Percentiles rank a stretch among this genome's conserved stretches.
Evolutionary conservation across 2,113 vertebrate genomes (phyloP).

Genomic region (Halcyon malimbica): DNA sequence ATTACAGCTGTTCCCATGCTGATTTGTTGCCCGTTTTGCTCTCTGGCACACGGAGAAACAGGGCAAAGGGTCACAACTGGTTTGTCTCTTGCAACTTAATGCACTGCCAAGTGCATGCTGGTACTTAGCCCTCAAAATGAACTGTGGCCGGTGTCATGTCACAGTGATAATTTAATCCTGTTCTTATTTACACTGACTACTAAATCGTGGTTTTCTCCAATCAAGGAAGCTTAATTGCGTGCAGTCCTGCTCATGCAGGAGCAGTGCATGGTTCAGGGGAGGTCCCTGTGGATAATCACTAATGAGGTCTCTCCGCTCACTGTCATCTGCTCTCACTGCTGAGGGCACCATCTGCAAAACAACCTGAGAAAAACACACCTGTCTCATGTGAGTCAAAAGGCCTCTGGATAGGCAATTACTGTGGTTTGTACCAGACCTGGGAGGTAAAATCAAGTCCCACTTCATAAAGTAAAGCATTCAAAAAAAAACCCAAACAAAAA

Average conservation of each 20-base stretch:
- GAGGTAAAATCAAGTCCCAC: neutral
- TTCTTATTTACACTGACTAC: neutral
- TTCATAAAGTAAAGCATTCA: neutral
- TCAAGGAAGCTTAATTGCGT: neutral
- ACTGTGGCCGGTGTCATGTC: neutral
- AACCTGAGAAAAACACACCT: neutral
- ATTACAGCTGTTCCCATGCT: neutral
- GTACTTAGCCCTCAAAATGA: neutral
- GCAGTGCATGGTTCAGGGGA: neutral
- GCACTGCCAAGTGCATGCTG: neutral
- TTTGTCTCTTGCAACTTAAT: neutral
- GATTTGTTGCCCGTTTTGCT: neutral
- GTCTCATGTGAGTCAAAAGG: neutral
- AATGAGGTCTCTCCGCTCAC: neutral
- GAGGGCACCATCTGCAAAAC: neutral
- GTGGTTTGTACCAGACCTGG: neutral
- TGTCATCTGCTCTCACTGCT: neutral
- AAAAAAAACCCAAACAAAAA: neutral
- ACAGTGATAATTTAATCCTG: neutral
- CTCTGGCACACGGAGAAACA: fast-evolving
- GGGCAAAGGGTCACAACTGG: neutral
- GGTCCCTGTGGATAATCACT: neutral
- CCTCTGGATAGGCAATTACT: neutral
- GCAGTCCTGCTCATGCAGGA: neutral
- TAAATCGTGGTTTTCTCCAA: neutral